Base-by-base conservation (phyloP, 2,888 invertebrate species). In the Aphidoletes aphidimyza region DNA sequence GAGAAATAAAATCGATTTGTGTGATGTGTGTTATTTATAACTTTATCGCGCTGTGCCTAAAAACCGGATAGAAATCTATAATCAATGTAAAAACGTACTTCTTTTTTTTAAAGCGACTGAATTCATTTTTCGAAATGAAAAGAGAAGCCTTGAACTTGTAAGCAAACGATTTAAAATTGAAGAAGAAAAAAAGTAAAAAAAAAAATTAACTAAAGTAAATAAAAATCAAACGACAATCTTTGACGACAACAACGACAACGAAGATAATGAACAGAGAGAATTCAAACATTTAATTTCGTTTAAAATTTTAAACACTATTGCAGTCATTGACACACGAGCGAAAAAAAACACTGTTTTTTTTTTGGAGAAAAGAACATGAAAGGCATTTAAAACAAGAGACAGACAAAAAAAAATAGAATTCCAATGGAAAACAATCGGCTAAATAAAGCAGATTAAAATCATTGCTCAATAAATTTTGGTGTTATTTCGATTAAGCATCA, bases 51-150 rank as follows among this genome's bases (percentile, higher is more conserved):
- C 19, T 81, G 37, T 37, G 22, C 37, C 26, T 30, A 30, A 69
- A 81, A 81, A 81, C 81, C 81, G 81, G 81, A 81, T 81, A 81
- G 37, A 37, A 37, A 30, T 81, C n/a, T 22, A 37, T 5, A 81
- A 81, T 81, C 19, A 30, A 81, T 54, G 54, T 54, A 69, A 30
- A n/a, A 69, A 69, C 69, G 69, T 34, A 69, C 36, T 69, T n/a
- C n/a, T n/a, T n/a, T n/a, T n/a, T n/a, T n/a, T 69, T 69, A 14
- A 34, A 11, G 9, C 8, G 22, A 1, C 81, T 37, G 19, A n/a
- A n/a, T n/a, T n/a, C 17, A 37, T 59, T 81, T 22, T 37, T n/a
- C 34, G 69, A 30, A 59, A 69, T 81, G 22, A 37, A 81, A 37
- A 37, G 37, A 81, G 17, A 81, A 37, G 22, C 81, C 81, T 81